Conservation (phyloP, 2,113 vertebrate species). For the Pycnonotus jocosus region DNA sequence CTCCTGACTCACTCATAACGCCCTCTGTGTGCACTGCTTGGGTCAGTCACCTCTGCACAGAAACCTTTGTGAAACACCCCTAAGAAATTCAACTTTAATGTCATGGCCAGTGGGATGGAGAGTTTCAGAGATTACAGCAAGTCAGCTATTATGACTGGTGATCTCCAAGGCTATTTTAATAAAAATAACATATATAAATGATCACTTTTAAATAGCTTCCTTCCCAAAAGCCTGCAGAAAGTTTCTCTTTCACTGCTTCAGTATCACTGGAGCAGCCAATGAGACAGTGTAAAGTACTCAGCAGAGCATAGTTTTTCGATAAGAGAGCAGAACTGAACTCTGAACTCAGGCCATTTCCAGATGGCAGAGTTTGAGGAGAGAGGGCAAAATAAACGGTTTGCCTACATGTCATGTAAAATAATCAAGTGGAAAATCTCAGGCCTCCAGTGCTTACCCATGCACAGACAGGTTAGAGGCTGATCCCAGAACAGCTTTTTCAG, state of each 20-base stretch:
- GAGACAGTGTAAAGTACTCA: not conserved
- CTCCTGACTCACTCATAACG: not conserved
- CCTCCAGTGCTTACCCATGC: not conserved
- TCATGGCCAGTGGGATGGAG: rapidly evolving
- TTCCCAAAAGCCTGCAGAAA: not conserved
- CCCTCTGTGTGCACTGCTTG: not conserved
- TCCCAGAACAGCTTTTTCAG: not conserved
- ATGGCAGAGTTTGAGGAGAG: not conserved
- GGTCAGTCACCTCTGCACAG: not conserved
- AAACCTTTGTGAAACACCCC: not conserved
- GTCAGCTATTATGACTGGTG: not conserved
- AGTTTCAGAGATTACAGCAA: not conserved
- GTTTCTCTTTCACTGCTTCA: not conserved
- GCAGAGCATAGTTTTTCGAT: not conserved
- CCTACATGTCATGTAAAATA: not conserved
- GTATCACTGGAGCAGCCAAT: not conserved
- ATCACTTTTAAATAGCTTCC: not conserved
- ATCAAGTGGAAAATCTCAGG: not conserved
- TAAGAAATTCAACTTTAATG: not conserved
- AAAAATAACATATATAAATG: not conserved
- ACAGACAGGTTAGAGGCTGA: not conserved
- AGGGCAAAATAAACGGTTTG: not conserved
- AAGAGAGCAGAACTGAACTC: not conserved
- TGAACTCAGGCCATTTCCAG: not conserved
- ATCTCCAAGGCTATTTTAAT: not conserved